A percentile compares a stretch with the other conserved stretches of the same genome.
These are phyloP conservation scores for Apotomis betuletana DNA, from an alignment of 2,888 invertebrate genomes.

Conservation along the genomic window DNA sequence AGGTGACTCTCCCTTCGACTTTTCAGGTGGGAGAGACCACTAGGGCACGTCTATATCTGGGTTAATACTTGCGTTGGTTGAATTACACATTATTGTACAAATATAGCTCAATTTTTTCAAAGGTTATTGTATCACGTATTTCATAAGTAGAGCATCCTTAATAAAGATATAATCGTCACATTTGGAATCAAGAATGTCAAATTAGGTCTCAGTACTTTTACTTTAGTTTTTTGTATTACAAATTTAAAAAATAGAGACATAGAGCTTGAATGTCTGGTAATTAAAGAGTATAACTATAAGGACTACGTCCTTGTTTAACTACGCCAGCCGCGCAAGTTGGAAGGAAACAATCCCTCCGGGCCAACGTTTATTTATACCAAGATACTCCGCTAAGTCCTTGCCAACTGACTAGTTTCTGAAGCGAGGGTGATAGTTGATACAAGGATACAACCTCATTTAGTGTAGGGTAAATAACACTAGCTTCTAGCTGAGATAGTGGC, in stretches of 20 bases:
- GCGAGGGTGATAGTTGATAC: not conserved
- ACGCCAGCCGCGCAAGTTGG: not conserved
- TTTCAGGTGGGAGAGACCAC: slow-evolving; percentile 24
- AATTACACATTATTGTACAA: too few relatives aligned
- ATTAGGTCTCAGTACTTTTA: too few relatives aligned
- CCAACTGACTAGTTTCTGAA: not conserved
- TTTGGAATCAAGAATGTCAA: too few relatives aligned
- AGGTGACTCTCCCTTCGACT: slow-evolving; percentile 37
- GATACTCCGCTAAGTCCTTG: not conserved
- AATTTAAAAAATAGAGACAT: not conserved
- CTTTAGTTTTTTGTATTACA: too few relatives aligned
- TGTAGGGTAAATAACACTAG: too few relatives aligned
- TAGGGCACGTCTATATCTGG: slow-evolving; percentile 20
- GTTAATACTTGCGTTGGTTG: slow-evolving; percentile 6
- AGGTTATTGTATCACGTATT: not conserved
- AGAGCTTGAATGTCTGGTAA: not conserved
- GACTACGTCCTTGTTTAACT: not conserved
- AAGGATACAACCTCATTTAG: not conserved
- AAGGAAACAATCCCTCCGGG: not conserved
- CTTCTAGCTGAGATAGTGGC: not conserved
- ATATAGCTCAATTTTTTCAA: too few relatives aligned
- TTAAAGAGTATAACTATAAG: not conserved
- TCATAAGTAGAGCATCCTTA: too few relatives aligned
- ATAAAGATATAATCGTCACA: too few relatives aligned
- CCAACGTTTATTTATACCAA: slow-evolving; percentile 9